phyloP scores from a whole-genome alignment of 2,888 invertebrate genomes.

The Trachelus tabidus region DNA sequence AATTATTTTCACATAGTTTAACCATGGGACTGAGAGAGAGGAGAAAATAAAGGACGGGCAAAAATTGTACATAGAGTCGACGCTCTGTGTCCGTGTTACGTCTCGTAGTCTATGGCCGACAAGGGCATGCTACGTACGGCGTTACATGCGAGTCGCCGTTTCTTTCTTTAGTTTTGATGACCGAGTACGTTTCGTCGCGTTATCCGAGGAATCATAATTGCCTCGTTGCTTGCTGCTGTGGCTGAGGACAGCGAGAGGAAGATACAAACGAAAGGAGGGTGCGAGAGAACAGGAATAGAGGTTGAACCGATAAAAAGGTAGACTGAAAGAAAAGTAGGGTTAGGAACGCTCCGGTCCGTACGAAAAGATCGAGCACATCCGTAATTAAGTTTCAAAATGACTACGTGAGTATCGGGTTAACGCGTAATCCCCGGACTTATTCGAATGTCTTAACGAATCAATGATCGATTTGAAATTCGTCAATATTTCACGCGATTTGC shows the following conservation, averaged over 20 bases:
- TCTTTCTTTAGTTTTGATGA: neutral
- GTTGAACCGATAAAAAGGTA: slow-evolving; percentile 1
- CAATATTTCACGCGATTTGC: neutral
- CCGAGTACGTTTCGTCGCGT: slow-evolving; percentile 31
- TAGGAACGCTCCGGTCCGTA: neutral
- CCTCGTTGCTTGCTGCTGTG: neutral
- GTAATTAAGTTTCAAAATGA: neutral
- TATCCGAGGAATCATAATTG: slow-evolving; percentile 33
- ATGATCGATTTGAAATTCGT: neutral
- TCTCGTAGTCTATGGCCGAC: neutral
- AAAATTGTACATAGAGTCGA: neutral
- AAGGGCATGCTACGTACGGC: neutral
- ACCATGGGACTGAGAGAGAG: neutral
- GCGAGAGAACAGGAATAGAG: slow-evolving; percentile 9
- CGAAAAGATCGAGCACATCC: neutral
- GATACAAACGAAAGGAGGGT: slow-evolving; percentile 10
- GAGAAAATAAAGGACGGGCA: neutral
- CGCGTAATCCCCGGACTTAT: neutral
- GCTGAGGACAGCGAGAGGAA: slow-evolving; percentile 6
- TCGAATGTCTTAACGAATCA: neutral
- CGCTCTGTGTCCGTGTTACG: neutral
- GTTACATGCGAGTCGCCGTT: neutral
- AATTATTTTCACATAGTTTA: neutral
- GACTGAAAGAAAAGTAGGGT: neutral
- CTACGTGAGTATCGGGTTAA: neutral